Conservation (phyloP, 1,140 invertebrate species). For the Ylistrum balloti region DNA sequence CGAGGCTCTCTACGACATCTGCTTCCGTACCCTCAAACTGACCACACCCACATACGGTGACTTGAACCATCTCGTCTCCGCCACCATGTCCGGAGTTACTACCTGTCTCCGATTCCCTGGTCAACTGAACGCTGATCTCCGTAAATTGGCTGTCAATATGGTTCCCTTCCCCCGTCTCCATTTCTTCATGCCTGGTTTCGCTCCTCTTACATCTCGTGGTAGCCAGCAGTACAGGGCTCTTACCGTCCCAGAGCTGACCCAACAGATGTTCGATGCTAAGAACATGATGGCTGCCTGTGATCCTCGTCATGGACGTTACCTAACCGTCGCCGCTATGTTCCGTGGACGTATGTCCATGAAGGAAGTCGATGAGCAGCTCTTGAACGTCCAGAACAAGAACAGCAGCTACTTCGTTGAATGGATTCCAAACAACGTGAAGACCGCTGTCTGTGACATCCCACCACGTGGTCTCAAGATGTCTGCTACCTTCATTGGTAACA, state of each 20-base stretch:
- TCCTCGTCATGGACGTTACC: conserved; percentile 88
- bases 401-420: conserved; percentile 95
- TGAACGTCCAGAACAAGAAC: conserved; percentile 82
- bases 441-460: conserved; percentile 96
- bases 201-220: conserved; percentile 86
- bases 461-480: conserved; percentile 96
- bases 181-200: conserved; percentile 92
- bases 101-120: conserved; percentile 85
- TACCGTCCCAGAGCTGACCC: conserved; percentile 85
- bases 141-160: conserved; percentile 95
- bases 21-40: conserved; percentile 89
- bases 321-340: conserved; percentile 88
- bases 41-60: conserved; percentile 89
- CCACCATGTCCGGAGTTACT: conserved; percentile 91
- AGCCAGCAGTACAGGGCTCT: conserved; percentile 84
- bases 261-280: conserved; percentile 89
- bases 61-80: conserved; percentile 85
- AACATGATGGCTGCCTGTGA: conserved; percentile 91
- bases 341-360: conserved; percentile 84
- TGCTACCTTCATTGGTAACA: conserved; percentile 89
- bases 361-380: conserved; percentile 82
- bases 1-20: conserved; percentile 92
- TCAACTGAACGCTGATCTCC: conserved; percentile 90
- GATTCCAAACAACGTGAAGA: conserved; percentile 96
- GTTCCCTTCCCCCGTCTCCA: conserved; percentile 88